Evolutionary conservation across 2,888 invertebrate species (phyloP).

Genomic region (Ormyrus labotus): DNA sequence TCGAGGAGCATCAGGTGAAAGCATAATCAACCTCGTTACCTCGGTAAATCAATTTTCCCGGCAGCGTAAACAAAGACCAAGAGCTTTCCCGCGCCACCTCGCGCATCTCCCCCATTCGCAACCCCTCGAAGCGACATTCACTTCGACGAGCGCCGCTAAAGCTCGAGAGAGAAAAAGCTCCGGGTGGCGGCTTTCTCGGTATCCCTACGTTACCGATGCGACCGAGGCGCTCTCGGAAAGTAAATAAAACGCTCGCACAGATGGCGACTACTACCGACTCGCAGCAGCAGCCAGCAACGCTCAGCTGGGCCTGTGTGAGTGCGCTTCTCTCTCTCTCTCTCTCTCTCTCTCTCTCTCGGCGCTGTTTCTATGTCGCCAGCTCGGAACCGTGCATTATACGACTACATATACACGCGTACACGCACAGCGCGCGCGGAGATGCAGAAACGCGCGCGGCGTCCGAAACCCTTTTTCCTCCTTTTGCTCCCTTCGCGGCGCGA

Average conservation of each 20-base stretch:
- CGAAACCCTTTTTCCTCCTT: constrained; percentile 2
- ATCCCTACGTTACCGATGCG: constrained; percentile 56
- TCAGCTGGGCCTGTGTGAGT: background rate
- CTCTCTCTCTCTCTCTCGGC: constrained; percentile 9
- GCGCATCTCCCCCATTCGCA: no score
- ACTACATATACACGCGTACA: background rate
- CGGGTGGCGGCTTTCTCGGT: background rate
- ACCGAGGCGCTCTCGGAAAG: constrained; percentile 22
- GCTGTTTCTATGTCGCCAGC: constrained; percentile 33
- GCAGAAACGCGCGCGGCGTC: background rate
- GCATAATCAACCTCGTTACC: no score
- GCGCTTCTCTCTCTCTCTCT: constrained; percentile 17
- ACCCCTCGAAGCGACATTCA: no score
- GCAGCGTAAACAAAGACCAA: background rate
- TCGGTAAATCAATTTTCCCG: no score
- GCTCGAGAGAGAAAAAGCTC: constrained; percentile 15
- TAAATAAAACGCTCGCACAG: constrained; percentile 56
- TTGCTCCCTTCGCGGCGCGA: background rate
- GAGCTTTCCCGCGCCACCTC: no score
- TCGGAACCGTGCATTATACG: background rate
- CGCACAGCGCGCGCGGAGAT: background rate
- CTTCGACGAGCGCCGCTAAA: background rate
- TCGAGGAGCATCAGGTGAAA: no score
- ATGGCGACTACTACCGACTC: constrained; percentile 56
- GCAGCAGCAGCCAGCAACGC: constrained; percentile 4